Evolutionary conservation across 2,113 vertebrate genomes (phyloP).

Genomic region (Opisthocomus hoazin): DNA sequence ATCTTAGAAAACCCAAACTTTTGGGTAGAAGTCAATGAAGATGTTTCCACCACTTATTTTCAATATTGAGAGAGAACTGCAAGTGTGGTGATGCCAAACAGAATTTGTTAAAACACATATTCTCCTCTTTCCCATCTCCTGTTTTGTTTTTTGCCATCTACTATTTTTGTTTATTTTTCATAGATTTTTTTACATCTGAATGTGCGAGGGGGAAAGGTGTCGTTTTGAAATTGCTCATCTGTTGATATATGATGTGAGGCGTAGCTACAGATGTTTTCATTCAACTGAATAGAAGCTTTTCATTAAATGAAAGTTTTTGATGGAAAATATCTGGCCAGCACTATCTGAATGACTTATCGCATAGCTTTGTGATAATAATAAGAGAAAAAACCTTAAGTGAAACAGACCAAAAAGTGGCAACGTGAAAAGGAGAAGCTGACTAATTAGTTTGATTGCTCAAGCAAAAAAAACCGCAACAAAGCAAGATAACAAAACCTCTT

Average conservation of each 20-base stretch:
- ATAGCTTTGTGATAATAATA: not conserved
- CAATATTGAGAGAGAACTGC: not conserved
- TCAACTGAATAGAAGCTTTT: not conserved
- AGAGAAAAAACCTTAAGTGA: not conserved
- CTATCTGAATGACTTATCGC: not conserved
- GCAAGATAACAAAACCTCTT: not conserved
- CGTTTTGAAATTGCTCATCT: not conserved
- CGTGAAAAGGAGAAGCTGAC: not conserved
- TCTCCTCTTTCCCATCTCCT: not conserved
- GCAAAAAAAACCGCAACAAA: not conserved
- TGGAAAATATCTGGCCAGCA: not conserved
- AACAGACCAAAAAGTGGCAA: not conserved
- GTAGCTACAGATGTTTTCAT: not conserved
- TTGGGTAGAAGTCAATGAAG: not conserved
- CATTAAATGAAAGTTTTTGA: not conserved
- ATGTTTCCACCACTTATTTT: not conserved
- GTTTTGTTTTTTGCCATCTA: too few species aligned
- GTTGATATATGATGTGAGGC: not conserved
- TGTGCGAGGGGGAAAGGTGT: not conserved
- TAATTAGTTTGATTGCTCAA: conserved; percentile 4
- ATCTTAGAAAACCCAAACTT: not conserved
- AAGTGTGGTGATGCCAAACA: not conserved
- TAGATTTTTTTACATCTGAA: not conserved
- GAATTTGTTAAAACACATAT: not conserved
- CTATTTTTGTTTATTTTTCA: not conserved